Conservation (phyloP, 2,888 invertebrate genomes). For the Glaucopsyche alexis region DNA sequence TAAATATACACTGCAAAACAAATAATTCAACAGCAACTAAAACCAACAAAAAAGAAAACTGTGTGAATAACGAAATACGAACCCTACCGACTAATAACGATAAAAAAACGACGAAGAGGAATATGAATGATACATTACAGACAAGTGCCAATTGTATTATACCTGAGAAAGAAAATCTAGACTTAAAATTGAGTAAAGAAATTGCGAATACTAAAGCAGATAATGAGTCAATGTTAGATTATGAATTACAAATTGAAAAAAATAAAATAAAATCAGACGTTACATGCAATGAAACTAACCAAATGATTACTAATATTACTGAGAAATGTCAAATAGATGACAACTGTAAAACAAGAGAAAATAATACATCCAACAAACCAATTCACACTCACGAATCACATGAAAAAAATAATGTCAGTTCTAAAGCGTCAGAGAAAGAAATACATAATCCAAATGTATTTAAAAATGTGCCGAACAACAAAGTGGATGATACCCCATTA, state of each 20-base stretch:
- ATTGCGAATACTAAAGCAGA: neutral
- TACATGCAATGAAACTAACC: neutral
- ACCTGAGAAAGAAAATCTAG: neutral
- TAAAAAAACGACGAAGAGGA: neutral
- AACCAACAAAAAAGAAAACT: neutral
- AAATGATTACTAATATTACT: neutral
- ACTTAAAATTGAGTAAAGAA: neutral
- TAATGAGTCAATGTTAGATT: neutral
- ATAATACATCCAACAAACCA: neutral
- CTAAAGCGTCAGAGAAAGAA: neutral
- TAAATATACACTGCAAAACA: neutral
- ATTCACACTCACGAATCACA: neutral
- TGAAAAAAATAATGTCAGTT: neutral
- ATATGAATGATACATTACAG: neutral
- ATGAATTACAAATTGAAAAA: neutral
- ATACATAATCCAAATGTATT: neutral
- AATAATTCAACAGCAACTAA: neutral
- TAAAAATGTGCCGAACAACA: neutral
- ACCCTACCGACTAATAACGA: neutral
- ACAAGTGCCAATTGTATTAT: neutral
- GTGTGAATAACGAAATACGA: neutral
- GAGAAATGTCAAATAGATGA: neutral
- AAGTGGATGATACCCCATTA: neutral
- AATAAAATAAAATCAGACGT: neutral
- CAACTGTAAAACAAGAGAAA: neutral